Conservation (phyloP, 2,113 vertebrate genomes). For the Jaculus jaculus region DNA sequence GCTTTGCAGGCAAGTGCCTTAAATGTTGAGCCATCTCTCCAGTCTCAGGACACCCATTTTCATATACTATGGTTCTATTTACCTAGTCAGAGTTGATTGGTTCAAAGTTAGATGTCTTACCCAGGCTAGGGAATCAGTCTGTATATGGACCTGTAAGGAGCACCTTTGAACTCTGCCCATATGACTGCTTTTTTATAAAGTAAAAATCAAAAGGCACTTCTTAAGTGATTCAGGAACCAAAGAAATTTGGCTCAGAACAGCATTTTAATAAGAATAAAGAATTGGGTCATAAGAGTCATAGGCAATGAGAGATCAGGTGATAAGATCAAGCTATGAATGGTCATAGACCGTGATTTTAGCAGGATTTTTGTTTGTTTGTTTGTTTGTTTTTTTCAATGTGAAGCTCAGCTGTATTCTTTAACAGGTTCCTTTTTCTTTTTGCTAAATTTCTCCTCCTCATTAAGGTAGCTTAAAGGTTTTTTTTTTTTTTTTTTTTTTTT, state of each 20-base stretch:
- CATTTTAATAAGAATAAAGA: not conserved
- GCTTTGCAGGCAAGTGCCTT: too few species aligned
- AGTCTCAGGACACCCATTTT: not conserved
- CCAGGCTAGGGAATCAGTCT: not conserved
- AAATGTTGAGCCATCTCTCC: too few species aligned
- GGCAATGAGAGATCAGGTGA: not conserved
- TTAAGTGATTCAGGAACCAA: not conserved
- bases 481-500: too few species aligned
- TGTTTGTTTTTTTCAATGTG: not conserved
- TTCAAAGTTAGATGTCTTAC: not conserved
- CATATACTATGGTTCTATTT: not conserved
- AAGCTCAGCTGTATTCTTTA: not conserved
- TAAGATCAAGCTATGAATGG: not conserved
- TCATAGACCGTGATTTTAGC: not conserved
- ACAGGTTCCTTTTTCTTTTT: not conserved
- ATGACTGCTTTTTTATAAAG: not conserved
- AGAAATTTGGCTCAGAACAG: not conserved
- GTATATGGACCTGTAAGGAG: not conserved
- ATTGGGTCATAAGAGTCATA: not conserved
- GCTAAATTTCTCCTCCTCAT: conserved; percentile 4
- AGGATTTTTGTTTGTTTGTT: not conserved
- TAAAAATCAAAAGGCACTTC: not conserved
- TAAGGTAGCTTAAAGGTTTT: conserved; percentile 7
- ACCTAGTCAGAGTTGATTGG: not conserved
- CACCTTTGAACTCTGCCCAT: not conserved